Conservation (phyloP, 2,113 vertebrate species). For the Montifringilla adamsi region DNA sequence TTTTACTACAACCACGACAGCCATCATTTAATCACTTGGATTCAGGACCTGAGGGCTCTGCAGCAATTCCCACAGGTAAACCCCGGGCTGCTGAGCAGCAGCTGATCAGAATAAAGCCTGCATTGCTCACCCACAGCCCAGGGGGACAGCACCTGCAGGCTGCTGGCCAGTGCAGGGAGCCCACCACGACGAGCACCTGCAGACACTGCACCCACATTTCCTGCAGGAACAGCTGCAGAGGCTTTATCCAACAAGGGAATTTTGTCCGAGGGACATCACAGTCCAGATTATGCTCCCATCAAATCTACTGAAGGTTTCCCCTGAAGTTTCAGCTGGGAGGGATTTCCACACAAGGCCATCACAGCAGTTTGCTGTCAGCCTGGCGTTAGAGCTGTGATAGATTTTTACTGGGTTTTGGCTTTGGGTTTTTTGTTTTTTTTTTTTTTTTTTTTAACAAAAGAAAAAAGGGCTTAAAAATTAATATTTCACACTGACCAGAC, state of each 20-base stretch:
- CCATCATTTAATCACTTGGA: background rate
- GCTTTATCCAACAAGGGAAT: background rate
- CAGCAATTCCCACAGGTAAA: background rate
- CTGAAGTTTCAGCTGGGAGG: background rate
- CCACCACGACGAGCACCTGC: background rate
- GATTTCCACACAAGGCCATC: background rate
- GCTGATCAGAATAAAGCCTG: accelerated
- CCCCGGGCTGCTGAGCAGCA: background rate
- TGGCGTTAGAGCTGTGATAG: background rate
- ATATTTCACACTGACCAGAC: background rate
- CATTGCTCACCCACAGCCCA: background rate
- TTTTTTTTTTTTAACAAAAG: background rate
- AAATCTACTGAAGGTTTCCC: background rate
- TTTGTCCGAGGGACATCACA: background rate
- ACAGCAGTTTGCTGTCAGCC: background rate
- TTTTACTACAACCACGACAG: background rate
- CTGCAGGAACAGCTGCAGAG: background rate
- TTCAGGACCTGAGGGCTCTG: background rate
- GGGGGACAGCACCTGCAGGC: background rate
- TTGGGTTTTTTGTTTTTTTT: too few relatives aligned
- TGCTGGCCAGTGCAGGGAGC: background rate
- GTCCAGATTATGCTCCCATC: background rate
- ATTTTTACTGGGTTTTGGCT: background rate
- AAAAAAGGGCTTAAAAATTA: background rate
- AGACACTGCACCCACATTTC: background rate